phyloP scores from a whole-genome alignment of 2,113 vertebrate genomes.

The Grammomys dolichurus region DNA sequence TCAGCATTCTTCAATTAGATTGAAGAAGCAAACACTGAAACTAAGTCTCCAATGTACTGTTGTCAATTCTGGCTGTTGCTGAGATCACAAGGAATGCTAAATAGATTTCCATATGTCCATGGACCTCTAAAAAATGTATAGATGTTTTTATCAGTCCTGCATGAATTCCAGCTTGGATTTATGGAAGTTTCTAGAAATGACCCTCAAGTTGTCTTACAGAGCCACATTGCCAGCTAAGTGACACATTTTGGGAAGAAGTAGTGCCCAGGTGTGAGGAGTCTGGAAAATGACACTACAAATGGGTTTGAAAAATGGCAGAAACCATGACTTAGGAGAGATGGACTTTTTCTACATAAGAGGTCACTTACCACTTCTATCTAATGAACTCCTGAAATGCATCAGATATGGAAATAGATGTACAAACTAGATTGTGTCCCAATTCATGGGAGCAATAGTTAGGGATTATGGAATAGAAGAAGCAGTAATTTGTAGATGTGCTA shows the following conservation, averaged over 20 bases:
- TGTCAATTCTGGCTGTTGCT: neutral
- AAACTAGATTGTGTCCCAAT: neutral
- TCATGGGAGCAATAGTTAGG: slow-evolving; percentile 11
- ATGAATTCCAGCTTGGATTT: neutral
- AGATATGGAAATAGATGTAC: neutral
- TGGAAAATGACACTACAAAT: neutral
- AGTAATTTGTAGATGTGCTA: slow-evolving; percentile 38
- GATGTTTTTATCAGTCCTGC: neutral
- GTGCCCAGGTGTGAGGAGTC: neutral
- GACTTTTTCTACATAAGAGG: neutral
- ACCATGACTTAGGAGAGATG: neutral
- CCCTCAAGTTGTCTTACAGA: neutral
- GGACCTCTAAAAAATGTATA: neutral
- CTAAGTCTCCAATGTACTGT: neutral
- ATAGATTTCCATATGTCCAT: neutral
- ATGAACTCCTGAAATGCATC: neutral
- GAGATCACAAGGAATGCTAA: neutral
- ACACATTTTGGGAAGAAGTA: neutral
- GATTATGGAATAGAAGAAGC: slow-evolving; percentile 32
- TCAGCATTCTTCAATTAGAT: neutral
- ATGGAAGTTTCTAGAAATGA: neutral
- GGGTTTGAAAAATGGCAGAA: neutral
- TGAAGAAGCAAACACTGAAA: neutral
- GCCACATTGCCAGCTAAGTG: neutral
- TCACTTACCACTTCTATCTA: neutral